phyloP scores from a whole-genome alignment of 2,113 vertebrate species.

The Oryctolagus cuniculus region DNA sequence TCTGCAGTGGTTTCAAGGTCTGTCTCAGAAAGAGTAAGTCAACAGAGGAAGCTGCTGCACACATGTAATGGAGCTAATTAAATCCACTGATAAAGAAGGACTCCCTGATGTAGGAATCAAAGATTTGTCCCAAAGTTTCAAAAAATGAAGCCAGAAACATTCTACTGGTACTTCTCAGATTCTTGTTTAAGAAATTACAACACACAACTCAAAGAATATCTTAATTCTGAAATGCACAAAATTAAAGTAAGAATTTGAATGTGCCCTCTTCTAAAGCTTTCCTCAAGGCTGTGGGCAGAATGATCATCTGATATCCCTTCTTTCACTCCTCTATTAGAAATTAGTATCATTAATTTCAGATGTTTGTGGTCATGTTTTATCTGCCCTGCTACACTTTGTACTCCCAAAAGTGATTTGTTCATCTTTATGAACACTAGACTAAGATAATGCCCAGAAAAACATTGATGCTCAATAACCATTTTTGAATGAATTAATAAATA shows the following conservation, averaged over 20 bases:
- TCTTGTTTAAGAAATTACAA: constrained; percentile 5
- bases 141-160: not conserved
- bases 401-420: not conserved
- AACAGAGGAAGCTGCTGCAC: not conserved
- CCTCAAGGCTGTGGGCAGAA: not conserved
- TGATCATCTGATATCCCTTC: not conserved
- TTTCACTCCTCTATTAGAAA: not conserved
- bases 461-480: not conserved
- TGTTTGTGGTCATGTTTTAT: not conserved
- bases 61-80: constrained; percentile 24
- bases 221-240: constrained; percentile 38
- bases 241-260: not conserved
- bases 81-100: not conserved
- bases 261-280: not conserved
- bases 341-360: not conserved
- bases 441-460: not conserved
- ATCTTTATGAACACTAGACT: not conserved
- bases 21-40: not conserved
- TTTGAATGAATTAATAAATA: not conserved
- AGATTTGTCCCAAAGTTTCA: not conserved
- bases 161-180: not conserved
- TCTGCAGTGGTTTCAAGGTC: not conserved
- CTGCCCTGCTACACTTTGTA: not conserved
- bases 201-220: not conserved
- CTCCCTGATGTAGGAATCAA: not conserved